Conservation (phyloP, 2,797 vertebrate genomes). For the Platalea minor region DNA sequence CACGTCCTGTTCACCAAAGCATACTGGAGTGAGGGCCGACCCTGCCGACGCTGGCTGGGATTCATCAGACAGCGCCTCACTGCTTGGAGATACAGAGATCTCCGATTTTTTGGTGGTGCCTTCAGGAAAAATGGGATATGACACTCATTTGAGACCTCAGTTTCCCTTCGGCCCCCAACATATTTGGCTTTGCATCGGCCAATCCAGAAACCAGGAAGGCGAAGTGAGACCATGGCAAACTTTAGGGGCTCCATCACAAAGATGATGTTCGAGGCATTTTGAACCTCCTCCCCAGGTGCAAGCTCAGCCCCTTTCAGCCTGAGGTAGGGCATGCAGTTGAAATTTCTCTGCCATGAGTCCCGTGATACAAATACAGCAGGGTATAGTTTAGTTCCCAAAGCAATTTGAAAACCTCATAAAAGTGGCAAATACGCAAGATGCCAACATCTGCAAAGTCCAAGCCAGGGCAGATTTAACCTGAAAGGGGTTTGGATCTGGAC, state of each 20-base stretch:
- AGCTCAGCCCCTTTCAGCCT: background rate
- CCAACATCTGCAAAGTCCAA: background rate
- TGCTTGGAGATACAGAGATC: background rate
- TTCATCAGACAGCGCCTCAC: background rate
- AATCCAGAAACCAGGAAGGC: background rate
- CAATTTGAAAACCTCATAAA: background rate
- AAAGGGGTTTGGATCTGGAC: background rate
- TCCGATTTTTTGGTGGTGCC: background rate
- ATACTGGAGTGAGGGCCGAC: accelerated
- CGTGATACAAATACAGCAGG: background rate
- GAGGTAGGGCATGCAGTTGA: background rate
- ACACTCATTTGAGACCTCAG: background rate
- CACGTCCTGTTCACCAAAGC: background rate
- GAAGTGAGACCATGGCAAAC: background rate
- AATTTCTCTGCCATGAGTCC: background rate
- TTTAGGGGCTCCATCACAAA: background rate
- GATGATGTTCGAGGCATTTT: background rate
- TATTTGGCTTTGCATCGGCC: background rate
- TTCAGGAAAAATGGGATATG: background rate
- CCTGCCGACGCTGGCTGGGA: background rate
- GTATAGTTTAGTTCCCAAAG: background rate
- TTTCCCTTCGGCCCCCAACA: background rate
- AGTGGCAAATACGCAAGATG: background rate
- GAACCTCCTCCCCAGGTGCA: background rate
- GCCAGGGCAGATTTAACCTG: background rate